Evolutionary conservation across 2,797 vertebrate genomes (phyloP).

Genomic region (Xenopus petersii): DNA sequence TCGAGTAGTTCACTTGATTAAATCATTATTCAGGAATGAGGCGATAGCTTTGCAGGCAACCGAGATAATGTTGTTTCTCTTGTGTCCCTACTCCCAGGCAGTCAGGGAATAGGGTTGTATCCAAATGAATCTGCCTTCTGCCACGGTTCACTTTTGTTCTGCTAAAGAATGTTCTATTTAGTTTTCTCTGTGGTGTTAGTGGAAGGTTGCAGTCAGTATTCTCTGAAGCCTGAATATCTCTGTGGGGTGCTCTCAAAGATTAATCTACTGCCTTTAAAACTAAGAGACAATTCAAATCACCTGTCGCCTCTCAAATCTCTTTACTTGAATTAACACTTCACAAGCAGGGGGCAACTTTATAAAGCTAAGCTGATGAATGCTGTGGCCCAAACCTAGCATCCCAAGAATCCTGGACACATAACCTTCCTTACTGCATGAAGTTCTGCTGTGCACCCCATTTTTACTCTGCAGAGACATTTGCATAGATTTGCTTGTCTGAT

Average conservation of each 20-base stretch:
- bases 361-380: conserved; percentile 10
- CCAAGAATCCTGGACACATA: not conserved
- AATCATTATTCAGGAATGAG: conserved; percentile 13
- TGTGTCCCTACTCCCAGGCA: conserved; percentile 17
- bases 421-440: not conserved
- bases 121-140: conserved; percentile 21
- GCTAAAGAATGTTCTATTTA: conserved; percentile 40
- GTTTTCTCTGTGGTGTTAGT: conserved; percentile 29
- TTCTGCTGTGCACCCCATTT: not conserved
- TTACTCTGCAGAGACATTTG: too few relatives aligned
- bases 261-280: conserved; percentile 39
- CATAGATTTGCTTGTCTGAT: conserved; percentile 5
- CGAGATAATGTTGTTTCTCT: conserved; percentile 35
- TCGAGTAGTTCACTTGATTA: conserved; percentile 16
- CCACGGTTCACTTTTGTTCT: conserved; percentile 36
- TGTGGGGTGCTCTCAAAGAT: conserved; percentile 34
- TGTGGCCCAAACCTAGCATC: conserved; percentile 8
- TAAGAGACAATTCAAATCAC: conserved; percentile 44
- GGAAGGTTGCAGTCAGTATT: conserved; percentile 34
- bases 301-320: conserved; percentile 33
- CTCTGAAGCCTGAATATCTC: conserved; percentile 41
- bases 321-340: conserved; percentile 37
- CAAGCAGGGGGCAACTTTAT: conserved; percentile 6
- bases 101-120: conserved; percentile 11
- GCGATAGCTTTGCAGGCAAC: conserved; percentile 23